These are phyloP conservation scores for Rhynchomys soricoides DNA, from an alignment of 2,113 vertebrate species.

Conservation along the genomic window DNA sequence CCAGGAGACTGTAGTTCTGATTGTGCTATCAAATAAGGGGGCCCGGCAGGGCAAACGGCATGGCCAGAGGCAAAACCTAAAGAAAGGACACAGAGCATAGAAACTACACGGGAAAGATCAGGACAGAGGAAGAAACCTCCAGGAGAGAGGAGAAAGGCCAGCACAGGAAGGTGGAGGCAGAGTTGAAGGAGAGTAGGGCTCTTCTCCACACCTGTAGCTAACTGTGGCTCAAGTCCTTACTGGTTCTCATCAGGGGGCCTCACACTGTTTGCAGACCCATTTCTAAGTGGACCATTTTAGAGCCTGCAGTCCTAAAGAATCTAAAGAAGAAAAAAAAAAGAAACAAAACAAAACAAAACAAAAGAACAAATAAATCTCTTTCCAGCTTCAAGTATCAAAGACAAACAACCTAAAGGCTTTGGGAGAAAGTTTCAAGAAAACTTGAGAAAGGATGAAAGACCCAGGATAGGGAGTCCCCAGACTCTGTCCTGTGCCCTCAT, in stretches of 20 bases:
- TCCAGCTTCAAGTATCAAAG: not conserved
- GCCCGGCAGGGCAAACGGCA: not conserved
- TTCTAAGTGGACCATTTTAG: not conserved
- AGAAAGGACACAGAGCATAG: not conserved
- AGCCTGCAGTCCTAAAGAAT: not conserved
- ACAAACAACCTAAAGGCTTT: not conserved
- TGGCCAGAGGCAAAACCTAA: not conserved
- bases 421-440: not conserved
- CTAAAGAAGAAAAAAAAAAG: not conserved
- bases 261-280: no score
- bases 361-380: not conserved
- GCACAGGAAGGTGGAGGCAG: not conserved
- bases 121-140: not conserved
- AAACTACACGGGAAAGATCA: not conserved
- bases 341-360: no score
- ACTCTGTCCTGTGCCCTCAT: not conserved
- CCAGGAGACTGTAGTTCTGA: not conserved
- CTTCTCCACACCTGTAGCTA: not conserved
- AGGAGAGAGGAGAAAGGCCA: rapidly evolving
- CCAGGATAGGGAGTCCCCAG: not conserved
- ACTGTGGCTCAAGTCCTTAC: not conserved
- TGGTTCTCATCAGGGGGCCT: rapidly evolving
- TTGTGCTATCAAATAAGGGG: not conserved
- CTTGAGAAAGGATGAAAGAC: not conserved
- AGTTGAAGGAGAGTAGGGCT: not conserved